Percentiles rank a stretch among this genome's conserved stretches.
Conservation (phyloP, 2,888 invertebrate species). For the Megalurothrips usitatus region DNA sequence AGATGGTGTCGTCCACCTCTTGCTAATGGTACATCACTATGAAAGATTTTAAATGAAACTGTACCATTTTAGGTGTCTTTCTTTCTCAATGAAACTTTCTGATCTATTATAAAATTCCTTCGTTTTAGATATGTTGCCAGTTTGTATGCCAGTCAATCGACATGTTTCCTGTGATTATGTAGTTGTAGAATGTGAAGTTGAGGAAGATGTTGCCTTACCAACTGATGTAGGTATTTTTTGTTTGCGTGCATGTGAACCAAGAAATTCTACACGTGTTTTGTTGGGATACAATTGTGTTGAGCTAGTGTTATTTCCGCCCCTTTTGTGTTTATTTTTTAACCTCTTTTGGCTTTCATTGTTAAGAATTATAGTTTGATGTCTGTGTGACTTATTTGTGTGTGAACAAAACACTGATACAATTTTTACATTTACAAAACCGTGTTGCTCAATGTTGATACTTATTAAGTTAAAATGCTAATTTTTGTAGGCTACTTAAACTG, state of each 20-base stretch:
- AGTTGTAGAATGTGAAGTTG: conserved; percentile 20
- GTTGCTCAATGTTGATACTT: background rate
- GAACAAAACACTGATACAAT: background rate
- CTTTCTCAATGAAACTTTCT: background rate
- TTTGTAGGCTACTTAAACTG: too few species aligned
- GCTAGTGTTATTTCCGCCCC: too few species aligned
- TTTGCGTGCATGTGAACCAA: background rate
- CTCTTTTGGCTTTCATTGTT: too few species aligned
- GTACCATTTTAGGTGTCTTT: background rate
- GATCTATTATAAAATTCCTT: background rate
- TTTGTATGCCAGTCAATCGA: conserved; percentile 2
- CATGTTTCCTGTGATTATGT: conserved; percentile 13
- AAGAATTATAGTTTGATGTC: too few species aligned
- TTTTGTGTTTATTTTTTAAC: too few species aligned
- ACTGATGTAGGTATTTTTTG: conserved; percentile 13
- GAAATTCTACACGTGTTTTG: too few species aligned
- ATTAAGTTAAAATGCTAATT: background rate
- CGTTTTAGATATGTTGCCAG: conserved; percentile 14
- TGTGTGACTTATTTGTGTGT: too few species aligned
- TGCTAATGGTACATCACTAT: background rate
- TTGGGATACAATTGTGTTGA: too few species aligned
- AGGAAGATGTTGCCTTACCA: conserved; percentile 1
- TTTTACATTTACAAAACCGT: background rate
- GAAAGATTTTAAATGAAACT: background rate
- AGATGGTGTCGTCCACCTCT: conserved; percentile 1